phyloP scores from a whole-genome alignment of 2,113 vertebrate genomes.

The Rattus rattus region DNA sequence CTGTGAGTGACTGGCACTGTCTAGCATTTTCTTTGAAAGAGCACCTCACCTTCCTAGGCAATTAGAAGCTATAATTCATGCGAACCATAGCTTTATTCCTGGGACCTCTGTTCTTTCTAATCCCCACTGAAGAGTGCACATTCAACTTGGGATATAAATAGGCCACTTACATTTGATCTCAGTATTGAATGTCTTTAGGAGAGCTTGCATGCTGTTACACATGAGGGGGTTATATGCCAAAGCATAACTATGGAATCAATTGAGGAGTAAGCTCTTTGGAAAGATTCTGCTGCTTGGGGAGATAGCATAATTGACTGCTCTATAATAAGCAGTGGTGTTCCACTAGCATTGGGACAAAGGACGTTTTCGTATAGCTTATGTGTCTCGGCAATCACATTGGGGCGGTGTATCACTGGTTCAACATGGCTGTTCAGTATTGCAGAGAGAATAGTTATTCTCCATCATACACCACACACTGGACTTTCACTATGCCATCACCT shows the following conservation, averaged over 20 bases:
- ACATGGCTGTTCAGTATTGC: background rate
- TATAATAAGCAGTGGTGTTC: background rate
- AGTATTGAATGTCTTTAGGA: slow-evolving; percentile 17
- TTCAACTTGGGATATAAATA: background rate
- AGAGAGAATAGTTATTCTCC: background rate
- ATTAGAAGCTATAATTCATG: slow-evolving; percentile 28
- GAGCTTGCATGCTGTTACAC: background rate
- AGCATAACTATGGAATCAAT: slow-evolving; percentile 2
- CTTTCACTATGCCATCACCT: fast-evolving
- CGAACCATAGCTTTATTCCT: slow-evolving; percentile 37
- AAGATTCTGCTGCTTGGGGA: background rate
- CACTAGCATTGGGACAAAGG: background rate
- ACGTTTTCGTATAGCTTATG: background rate
- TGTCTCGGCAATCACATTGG: background rate
- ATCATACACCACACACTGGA: fast-evolving
- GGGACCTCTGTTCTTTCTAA: background rate
- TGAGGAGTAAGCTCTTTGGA: slow-evolving; percentile 7
- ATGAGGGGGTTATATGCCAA: background rate
- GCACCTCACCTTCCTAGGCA: slow-evolving; percentile 11
- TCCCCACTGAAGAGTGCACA: background rate
- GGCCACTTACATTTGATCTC: background rate
- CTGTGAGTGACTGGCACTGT: fast-evolving
- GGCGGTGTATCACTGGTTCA: fast-evolving
- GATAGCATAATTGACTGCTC: background rate
- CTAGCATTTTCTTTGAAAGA: slow-evolving; percentile 37